Evolutionary conservation across 2,797 vertebrate species (phyloP).

Genomic region (Atherinosoma microstoma): DNA sequence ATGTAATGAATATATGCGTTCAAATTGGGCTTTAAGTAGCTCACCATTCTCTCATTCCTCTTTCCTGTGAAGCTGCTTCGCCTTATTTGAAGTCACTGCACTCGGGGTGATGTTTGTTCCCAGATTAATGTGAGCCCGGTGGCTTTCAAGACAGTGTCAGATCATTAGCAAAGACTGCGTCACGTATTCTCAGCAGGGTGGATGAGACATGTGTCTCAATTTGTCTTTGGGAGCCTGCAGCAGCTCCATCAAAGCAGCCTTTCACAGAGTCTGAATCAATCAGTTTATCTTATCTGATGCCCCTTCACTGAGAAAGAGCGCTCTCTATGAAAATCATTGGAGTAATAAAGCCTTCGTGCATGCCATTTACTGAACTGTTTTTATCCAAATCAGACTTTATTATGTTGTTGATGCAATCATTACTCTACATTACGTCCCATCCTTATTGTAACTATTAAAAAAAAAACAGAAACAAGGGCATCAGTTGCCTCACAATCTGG

Average conservation of each 20-base stretch:
- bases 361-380: not conserved
- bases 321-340: slow-evolving; percentile 4
- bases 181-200: slow-evolving; percentile 64
- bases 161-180: slow-evolving; percentile 65
- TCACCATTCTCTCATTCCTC: not conserved
- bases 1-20: slow-evolving; percentile 22
- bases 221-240: slow-evolving; percentile 67
- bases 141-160: slow-evolving; percentile 65
- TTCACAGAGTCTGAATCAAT: slow-evolving; percentile 64
- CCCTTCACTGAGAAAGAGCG: slow-evolving; percentile 52
- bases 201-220: slow-evolving; percentile 68
- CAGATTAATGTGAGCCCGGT: slow-evolving; percentile 63
- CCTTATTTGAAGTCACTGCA: slow-evolving; percentile 50
- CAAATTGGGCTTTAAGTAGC: slow-evolving; percentile 19
- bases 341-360: slow-evolving; percentile 9
- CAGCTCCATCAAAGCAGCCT: slow-evolving; percentile 59
- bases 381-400: slow-evolving; percentile 34
- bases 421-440: slow-evolving; percentile 46
- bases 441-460: slow-evolving; percentile 47
- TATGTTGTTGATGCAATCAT: slow-evolving; percentile 33
- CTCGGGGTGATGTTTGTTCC: slow-evolving; percentile 67
- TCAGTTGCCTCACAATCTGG: slow-evolving; percentile 31
- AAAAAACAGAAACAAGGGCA: slow-evolving; percentile 38
- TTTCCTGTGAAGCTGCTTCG: slow-evolving; percentile 18
- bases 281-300: slow-evolving; percentile 69